These are phyloP conservation scores for Arctocebus calabarensis DNA, from an alignment of 2,797 vertebrate genomes.

Conservation along the genomic window DNA sequence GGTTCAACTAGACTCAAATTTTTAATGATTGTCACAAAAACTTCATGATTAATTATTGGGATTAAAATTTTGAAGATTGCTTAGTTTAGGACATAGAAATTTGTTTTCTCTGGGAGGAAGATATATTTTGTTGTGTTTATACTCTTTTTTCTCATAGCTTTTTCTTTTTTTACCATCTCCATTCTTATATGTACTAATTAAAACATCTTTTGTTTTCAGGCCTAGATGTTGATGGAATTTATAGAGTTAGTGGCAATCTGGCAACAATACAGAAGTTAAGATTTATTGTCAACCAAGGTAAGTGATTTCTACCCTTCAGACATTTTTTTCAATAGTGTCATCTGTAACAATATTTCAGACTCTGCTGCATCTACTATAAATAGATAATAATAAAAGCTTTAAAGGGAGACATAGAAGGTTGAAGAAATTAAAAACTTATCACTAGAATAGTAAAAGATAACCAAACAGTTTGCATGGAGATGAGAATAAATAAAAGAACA, in stretches of 20 bases:
- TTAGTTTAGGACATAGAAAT: slow-evolving; percentile 8
- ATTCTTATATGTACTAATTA: slow-evolving; percentile 81
- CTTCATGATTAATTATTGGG: slow-evolving; percentile 73
- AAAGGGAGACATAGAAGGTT: slow-evolving; percentile 66
- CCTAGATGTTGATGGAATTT: slow-evolving; percentile 93
- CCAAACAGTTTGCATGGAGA: neutral
- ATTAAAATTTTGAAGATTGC: slow-evolving; percentile 67
- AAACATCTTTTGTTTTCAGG: slow-evolving; percentile 89
- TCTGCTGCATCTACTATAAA: slow-evolving; percentile 76
- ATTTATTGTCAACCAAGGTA: slow-evolving; percentile 95
- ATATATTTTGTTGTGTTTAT: slow-evolving; percentile 28
- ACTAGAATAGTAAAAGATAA: slow-evolving; percentile 44
- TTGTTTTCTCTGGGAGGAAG: slow-evolving; percentile 6
- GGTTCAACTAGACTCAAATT: neutral
- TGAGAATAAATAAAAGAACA: neutral
- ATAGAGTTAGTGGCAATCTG: slow-evolving; percentile 95
- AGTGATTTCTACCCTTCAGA: slow-evolving; percentile 86
- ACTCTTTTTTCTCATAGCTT: slow-evolving; percentile 58
- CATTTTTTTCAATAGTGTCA: slow-evolving; percentile 85
- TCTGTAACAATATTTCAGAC: slow-evolving; percentile 84
- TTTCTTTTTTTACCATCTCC: slow-evolving; percentile 73
- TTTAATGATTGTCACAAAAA: neutral
- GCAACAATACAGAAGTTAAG: slow-evolving; percentile 95
- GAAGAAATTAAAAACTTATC: slow-evolving; percentile 19
- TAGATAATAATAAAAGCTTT: slow-evolving; percentile 79